phyloP scores from a whole-genome alignment of 2,888 invertebrate genomes.

The Polymixis lichenea region DNA sequence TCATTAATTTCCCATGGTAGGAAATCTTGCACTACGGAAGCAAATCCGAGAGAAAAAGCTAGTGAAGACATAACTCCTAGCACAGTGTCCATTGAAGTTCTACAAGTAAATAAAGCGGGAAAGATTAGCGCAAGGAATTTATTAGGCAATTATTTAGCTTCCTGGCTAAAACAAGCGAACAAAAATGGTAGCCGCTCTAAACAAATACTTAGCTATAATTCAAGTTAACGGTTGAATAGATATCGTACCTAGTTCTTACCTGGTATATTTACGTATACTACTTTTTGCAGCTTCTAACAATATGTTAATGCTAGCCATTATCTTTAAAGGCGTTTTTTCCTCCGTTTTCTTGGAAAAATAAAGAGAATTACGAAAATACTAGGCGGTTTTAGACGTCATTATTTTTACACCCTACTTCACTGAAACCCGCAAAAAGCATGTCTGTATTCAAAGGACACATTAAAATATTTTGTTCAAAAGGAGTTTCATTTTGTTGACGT shows the following conservation, averaged over 20 bases:
- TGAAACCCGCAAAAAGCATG: conserved; percentile 29
- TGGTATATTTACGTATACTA: conserved; percentile 28
- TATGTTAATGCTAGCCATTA: conserved; percentile 6
- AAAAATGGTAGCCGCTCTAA: conserved; percentile 60
- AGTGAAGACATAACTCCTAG: conserved; percentile 47
- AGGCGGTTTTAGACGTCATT: conserved; percentile 41
- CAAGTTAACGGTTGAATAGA: conserved; percentile 45
- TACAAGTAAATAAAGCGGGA: conserved; percentile 66
- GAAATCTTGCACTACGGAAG: not conserved
- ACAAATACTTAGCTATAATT: conserved; percentile 56
- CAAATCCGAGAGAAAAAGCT: conserved; percentile 35
- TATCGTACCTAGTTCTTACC: conserved; percentile 28
- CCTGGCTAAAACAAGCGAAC: conserved; percentile 56
- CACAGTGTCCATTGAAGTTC: conserved; percentile 63
- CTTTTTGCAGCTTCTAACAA: conserved; percentile 31
- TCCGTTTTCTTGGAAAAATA: conserved; percentile 31
- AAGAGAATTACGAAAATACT: conserved; percentile 22
- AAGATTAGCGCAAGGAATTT: conserved; percentile 71
- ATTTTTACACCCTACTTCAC: conserved; percentile 53
- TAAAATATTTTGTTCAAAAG: conserved; percentile 44
- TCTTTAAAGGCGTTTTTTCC: not conserved
- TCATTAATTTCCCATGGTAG: not conserved
- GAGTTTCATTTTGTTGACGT: conserved; percentile 36
- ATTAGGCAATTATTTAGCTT: conserved; percentile 70
- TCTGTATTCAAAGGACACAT: conserved; percentile 35